Evolutionary conservation across 2,888 invertebrate species (phyloP), one percentile per base, ranked within the genome.

Genomic region (Monochamus alternatus): DNA sequence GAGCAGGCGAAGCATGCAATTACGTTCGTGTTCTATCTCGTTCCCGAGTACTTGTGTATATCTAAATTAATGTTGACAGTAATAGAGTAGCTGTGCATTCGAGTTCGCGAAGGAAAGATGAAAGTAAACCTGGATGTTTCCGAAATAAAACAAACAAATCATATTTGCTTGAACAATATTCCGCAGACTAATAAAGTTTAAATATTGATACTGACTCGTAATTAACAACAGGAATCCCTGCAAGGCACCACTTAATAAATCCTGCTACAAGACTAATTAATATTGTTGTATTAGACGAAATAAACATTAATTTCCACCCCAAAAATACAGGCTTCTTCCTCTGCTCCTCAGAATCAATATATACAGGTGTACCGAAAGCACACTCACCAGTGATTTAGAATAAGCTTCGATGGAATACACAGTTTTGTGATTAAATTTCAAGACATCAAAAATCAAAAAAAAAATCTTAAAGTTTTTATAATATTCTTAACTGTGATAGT

Each of bases 1-100:
- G 80, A 75, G 78, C 74, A 76, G 80, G 71, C 77, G 73, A 78
- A 80, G 81, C 81, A 81, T 82, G 83, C 82, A 85, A 85, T 85
- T 85, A 82, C 81, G 81, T 84, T 81, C 83, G 78, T 82, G 82
- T 81, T 79, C 79, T 82, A 82, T 82, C 83, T 83, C 80, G 78
- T 73, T 75, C 76, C 73, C 76, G 75, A 78, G 76, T 81, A 81
- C 80, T 81, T 78, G 76, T 81, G 80, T 84, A 84, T 81, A 83
- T 84, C 80, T 80, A 78, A 84, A 85, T 85, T 85, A 85, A 83
- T 82, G 82, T 83, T 83, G 85, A 84, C 85, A 84, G 83, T 84
- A 84, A 84, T 84, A 80, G 81, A 83, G 81, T 82, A 63, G 71
- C 71, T 71, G 52, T 71, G 71, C 71, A 71, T 71, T 71, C 71